A percentile compares a stretch with the other conserved stretches of the same genome.
Evolutionary conservation across 2,797 vertebrate genomes (phyloP).

Genomic region (Myripristis jacobus): DNA sequence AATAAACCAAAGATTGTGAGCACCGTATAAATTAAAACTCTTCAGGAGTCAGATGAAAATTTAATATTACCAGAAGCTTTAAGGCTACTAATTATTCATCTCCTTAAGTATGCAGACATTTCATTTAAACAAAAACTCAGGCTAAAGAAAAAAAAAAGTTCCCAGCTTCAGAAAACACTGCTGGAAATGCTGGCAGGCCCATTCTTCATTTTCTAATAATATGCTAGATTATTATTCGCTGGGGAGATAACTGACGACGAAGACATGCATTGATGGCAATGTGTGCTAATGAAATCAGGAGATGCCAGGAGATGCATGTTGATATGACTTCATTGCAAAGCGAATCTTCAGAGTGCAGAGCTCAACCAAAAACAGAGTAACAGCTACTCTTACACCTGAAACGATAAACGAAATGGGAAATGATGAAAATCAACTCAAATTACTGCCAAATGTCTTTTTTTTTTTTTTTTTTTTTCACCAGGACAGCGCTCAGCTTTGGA

Average conservation of each 20-base stretch:
- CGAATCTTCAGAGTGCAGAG: constrained; percentile 32
- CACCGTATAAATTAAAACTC: constrained; percentile 62
- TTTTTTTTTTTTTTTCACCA: constrained; percentile 1
- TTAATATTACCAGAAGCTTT: constrained; percentile 63
- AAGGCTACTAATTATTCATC: constrained; percentile 73
- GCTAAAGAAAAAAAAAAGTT: constrained; percentile 67
- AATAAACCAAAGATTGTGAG: constrained; percentile 44
- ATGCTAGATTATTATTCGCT: constrained; percentile 80
- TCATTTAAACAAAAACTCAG: constrained; percentile 78
- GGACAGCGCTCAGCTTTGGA: constrained; percentile 23
- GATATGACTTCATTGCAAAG: constrained; percentile 49
- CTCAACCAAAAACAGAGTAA: constrained; percentile 13
- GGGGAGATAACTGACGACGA: constrained; percentile 71
- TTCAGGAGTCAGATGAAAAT: constrained; percentile 63
- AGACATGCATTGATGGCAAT: constrained; percentile 71
- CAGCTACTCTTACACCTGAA: not conserved
- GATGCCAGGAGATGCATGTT: constrained; percentile 66
- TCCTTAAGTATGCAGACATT: constrained; percentile 72
- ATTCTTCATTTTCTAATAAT: constrained; percentile 80
- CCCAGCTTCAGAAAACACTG: constrained; percentile 72
- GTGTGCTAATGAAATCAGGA: constrained; percentile 75
- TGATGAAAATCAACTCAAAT: not conserved
- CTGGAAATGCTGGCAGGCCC: constrained; percentile 73
- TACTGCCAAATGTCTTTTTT: not conserved
- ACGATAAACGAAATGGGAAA: constrained; percentile 16